These are phyloP conservation scores for Bagarius yarrelli DNA, from an alignment of 2,113 vertebrate genomes.

Conservation along the genomic window DNA sequence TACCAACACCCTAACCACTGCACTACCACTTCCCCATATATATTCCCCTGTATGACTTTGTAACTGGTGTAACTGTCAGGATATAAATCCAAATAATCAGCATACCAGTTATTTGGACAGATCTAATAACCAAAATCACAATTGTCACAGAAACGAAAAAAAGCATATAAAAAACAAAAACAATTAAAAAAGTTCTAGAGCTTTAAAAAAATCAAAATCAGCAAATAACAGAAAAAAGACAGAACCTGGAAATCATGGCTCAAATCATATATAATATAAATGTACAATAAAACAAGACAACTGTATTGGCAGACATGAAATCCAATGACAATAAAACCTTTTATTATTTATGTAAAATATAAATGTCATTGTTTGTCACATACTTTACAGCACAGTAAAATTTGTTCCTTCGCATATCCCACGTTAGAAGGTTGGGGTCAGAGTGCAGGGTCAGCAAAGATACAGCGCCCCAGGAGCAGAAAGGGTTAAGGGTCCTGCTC, in stretches of 20 bases:
- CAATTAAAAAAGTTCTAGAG: neutral
- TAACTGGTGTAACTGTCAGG: neutral
- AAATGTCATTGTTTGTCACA: no score
- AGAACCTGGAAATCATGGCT: neutral
- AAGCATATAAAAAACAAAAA: neutral
- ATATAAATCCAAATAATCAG: neutral
- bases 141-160: neutral
- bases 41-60: neutral
- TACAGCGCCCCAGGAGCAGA: no score
- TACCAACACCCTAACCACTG: no score
- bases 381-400: no score
- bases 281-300: neutral
- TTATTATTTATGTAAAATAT: no score
- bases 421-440: no score
- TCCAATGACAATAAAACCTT: neutral
- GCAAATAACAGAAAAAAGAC: neutral
- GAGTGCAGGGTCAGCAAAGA: no score
- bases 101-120: neutral
- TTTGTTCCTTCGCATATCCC: no score
- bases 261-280: neutral
- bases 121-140: neutral
- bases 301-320: neutral
- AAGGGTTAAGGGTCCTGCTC: no score
- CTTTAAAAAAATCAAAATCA: neutral
- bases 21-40: no score